Evolutionary conservation across 2,797 vertebrate genomes (phyloP), one percentile per base, ranked within the genome.

Genomic region (Muraenolepis orangiensis): DNA sequence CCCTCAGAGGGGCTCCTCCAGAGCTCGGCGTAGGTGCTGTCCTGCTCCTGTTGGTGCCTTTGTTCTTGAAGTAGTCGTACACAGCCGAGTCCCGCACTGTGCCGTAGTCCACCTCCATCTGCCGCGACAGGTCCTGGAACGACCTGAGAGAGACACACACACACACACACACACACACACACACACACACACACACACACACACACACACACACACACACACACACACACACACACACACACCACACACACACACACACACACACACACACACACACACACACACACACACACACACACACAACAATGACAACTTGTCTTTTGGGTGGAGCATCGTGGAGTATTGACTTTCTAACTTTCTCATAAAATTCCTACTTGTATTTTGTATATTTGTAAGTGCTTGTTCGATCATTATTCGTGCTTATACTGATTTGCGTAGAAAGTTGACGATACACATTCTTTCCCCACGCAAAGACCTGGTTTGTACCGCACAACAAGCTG

Each of bases 41-140:
- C 97, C 90, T 99, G 98, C 85, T 98, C 97, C 91, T 98, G 87
- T 99, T 98, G 79, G 96, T 98, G 28, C 98, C 98, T 92, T 99
- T 99, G 86, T 96, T 96, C 82, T 93, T 94, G 80, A 99, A 97
- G 91, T 98, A 99, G 86, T 98, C 96, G 5, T 98, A 99, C 16
- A 99, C 97, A 0, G 98, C 95, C 0, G 98, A 98, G 90, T 99
- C 97, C 81, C 95, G 92, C 76, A 99, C 98, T 0, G 98, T 99
- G 71, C 98, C 98, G 0, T 99, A 99, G 69, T 96, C 93, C 79
- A 98, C 90, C 32, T 99, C 98, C 51, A 96, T 93, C 93, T 99
- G 98, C 82, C 95, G 94, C 12, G 96, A 95, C 86, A 99, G 87
- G 87, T 99, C 98, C 91, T 98, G 98, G 92, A 99, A 98, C 0